Conservation (phyloP, 2,888 invertebrate species). For the Drosophila incognita region DNA sequence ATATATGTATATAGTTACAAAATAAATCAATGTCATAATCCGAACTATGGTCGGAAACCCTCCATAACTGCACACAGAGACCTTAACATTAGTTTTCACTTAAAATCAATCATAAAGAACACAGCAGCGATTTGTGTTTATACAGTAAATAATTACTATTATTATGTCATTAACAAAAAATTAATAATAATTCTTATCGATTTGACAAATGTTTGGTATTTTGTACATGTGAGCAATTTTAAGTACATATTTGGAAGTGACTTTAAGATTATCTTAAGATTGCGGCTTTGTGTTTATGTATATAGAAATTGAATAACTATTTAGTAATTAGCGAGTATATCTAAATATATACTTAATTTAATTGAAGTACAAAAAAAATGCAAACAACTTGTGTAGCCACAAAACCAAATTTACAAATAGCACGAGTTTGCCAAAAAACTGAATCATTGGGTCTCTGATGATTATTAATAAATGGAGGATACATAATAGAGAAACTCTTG, state of each 20-base stretch:
- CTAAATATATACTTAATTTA: slow-evolving; percentile 3
- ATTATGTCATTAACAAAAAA: not conserved
- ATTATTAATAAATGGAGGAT: not conserved
- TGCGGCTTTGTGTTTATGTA: slow-evolving; percentile 16
- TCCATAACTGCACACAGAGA: not conserved
- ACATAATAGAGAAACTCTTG: not conserved
- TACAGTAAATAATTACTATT: not conserved
- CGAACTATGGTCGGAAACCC: not conserved
- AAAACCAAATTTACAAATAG: not conserved
- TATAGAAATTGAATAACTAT: not conserved
- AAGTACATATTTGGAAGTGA: not conserved
- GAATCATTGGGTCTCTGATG: not conserved
- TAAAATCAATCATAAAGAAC: not conserved
- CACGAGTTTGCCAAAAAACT: not conserved
- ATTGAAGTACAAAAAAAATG: not conserved
- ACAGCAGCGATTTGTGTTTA: not conserved
- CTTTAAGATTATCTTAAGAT: slow-evolving; percentile 13
- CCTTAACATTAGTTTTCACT: not conserved
- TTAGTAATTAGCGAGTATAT: too few relatives aligned
- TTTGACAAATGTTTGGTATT: not conserved
- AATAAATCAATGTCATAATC: not conserved
- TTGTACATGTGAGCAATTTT: not conserved
- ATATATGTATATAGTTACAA: not conserved
- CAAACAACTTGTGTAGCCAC: not conserved
- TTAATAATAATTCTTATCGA: not conserved